These are phyloP conservation scores for Clarias gariepinus DNA, from an alignment of 2,113 vertebrate species.

Conservation along the genomic window DNA sequence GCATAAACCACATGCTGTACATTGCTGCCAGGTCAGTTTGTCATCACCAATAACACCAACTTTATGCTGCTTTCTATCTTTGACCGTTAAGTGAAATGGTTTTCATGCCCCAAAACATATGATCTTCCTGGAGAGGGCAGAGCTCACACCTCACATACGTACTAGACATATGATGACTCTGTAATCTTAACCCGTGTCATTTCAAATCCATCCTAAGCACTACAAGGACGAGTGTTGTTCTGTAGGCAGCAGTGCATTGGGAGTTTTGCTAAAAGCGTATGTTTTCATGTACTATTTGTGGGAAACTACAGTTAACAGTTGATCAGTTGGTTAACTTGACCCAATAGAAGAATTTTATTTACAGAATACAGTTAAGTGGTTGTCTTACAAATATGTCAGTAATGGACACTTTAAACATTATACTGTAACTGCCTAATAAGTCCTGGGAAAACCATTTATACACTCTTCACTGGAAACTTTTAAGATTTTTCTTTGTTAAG, in stretches of 20 bases:
- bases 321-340: background rate
- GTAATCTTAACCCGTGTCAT: background rate
- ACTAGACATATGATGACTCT: background rate
- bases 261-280: background rate
- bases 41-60: conserved; percentile 19
- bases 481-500: background rate
- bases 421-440: no score
- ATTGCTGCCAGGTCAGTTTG: conserved; percentile 85
- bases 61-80: background rate
- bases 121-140: background rate
- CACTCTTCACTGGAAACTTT: background rate
- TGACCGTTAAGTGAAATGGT: background rate
- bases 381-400: background rate
- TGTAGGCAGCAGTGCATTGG: background rate
- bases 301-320: background rate
- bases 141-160: background rate
- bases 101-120: background rate
- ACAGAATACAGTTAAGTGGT: background rate
- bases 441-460: background rate
- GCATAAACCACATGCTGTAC: conserved; percentile 85
- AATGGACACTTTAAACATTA: background rate
- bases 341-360: background rate
- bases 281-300: background rate
- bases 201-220: background rate
- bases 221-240: background rate